Base-by-base conservation (phyloP, 2,797 vertebrate genomes). In the Chrysocyon brachyurus region DNA sequence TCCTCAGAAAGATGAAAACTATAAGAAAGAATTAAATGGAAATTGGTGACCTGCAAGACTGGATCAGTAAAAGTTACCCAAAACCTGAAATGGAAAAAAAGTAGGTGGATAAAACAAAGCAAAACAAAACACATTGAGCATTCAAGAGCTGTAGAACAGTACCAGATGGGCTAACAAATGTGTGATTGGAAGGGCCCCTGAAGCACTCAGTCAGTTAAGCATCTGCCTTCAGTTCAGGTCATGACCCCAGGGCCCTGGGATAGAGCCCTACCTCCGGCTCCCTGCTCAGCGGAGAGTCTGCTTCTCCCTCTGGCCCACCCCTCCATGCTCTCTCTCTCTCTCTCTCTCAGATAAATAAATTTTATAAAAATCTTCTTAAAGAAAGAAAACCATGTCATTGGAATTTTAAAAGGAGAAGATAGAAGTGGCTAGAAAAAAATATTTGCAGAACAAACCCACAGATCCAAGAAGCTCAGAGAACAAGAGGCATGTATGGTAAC, bases 251-350 rank as follows among this genome's bases (percentile, higher is more conserved):
- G 4, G 15, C 49, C 15, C 19, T 75, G 46, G 26, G 26, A 75
- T 52, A 0, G 0, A 52, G 26, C 73, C 26, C 46, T 16, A 15
- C 16, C 12, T 52, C 4, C 4, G 73, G 15, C 26, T 31, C 4
- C 73, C 28, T 2, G 16, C 26, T 68, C 66, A 33, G n/a, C 17
- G 26, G 24, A 40, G 14, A 75, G 15, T 75, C 46, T 31, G 14
- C 26, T 49, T 49, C 26, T 75, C 40, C 46, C 26, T 49, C n/a
- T 0, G 40, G 40, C 40, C 40, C 40, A 46, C 40, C 40, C 40
- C 7, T 46, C 40, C 40, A 46, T 46, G 40, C n/a, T 19, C n/a
- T 28, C n/a, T 0, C n/a, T 75, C 14, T 28, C n/a, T 75, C 73
- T 16, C 72, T 75, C 24, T 28, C 40, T 52, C 73, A 5, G 16